Evolutionary conservation across 2,797 vertebrate genomes (phyloP).

Genomic region (Myotis findleyi): DNA sequence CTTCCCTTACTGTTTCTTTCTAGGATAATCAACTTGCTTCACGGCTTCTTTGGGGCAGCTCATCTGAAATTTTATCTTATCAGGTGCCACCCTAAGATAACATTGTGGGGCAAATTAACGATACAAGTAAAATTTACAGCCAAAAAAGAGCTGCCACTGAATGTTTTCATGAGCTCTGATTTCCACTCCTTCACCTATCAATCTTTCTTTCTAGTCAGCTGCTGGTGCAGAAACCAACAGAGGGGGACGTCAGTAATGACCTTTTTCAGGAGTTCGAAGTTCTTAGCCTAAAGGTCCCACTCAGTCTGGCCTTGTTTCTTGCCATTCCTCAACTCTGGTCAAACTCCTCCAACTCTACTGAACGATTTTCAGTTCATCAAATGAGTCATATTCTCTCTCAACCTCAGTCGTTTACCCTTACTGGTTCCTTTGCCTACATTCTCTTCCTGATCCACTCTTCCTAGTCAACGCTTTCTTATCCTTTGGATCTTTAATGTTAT

Average conservation of each 20-base stretch:
- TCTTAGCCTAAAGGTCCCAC: neutral
- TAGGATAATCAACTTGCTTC: neutral
- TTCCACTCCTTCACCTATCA: neutral
- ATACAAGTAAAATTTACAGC: neutral
- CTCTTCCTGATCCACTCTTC: neutral
- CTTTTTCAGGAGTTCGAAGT: neutral
- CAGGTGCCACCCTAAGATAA: neutral
- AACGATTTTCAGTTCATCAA: neutral
- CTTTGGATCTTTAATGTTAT: slow-evolving; percentile 10
- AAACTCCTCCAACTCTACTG: neutral
- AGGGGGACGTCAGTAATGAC: neutral
- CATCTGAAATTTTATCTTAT: slow-evolving; percentile 34
- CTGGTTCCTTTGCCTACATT: neutral
- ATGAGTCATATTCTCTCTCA: slow-evolving; percentile 8
- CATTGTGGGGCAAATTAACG: neutral
- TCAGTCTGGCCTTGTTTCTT: neutral
- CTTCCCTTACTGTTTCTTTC: neutral
- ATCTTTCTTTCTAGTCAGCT: neutral
- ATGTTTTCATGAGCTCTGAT: neutral
- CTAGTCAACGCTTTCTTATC: neutral
- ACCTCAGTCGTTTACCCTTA: neutral
- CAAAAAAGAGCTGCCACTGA: neutral
- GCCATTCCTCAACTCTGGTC: neutral
- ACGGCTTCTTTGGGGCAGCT: neutral
- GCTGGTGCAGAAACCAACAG: neutral